Conservation (phyloP, 1,140 invertebrate species). For the Trypoxylus dichotomus region DNA sequence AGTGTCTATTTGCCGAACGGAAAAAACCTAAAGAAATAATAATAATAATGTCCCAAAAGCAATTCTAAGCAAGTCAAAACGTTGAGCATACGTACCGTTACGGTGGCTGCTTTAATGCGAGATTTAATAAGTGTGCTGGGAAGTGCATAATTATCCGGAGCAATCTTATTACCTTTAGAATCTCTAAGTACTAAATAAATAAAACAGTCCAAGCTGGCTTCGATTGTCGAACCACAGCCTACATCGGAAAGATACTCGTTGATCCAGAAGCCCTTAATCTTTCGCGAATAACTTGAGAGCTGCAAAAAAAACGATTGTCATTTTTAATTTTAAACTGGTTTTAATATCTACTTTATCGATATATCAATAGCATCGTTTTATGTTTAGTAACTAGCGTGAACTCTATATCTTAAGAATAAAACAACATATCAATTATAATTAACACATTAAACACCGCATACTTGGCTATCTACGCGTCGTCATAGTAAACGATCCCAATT, state of each 20-base stretch:
- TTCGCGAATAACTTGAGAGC: slow-evolving; percentile 6
- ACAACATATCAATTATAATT: no score
- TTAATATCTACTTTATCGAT: no score
- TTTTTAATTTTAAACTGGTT: neutral
- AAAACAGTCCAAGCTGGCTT: slow-evolving; percentile 32
- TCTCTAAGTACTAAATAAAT: slow-evolving; percentile 33
- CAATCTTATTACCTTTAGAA: slow-evolving; percentile 28
- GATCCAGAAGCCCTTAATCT: slow-evolving; percentile 27
- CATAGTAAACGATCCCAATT: no score
- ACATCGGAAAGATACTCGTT: slow-evolving; percentile 18
- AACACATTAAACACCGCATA: no score
- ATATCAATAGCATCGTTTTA: no score
- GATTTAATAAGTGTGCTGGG: slow-evolving; percentile 34
- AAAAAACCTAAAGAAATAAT: slow-evolving; percentile 23
- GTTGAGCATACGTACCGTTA: slow-evolving; percentile 28
- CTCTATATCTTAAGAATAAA: no score
- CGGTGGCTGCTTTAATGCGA: slow-evolving; percentile 27
- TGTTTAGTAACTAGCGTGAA: no score
- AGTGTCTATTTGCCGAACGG: slow-evolving; percentile 13
- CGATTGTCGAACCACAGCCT: slow-evolving; percentile 14
- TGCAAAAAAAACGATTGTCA: neutral
- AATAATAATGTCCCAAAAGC: neutral
- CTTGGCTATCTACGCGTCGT: no score
- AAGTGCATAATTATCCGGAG: slow-evolving; percentile 37
- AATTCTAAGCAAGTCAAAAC: slow-evolving; percentile 16